A percentile compares a stretch with the other conserved stretches of the same genome.
phyloP scores from a whole-genome alignment of 1,140 invertebrate species.

The Solenopsis fugax region DNA sequence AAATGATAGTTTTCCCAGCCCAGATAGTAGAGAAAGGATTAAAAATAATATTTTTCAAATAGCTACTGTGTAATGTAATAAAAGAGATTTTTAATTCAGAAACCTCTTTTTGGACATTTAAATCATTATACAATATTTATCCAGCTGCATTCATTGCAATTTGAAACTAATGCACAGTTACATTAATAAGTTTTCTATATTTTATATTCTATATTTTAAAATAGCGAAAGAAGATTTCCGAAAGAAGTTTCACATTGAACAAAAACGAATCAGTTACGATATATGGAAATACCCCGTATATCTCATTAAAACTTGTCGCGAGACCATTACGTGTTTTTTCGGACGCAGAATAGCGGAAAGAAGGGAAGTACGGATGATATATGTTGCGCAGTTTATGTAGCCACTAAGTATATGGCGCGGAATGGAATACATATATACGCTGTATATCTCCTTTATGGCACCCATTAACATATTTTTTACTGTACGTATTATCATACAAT shows the following conservation, averaged over 20 bases:
- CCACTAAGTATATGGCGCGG: slow-evolving; percentile 82
- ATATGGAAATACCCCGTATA: slow-evolving; percentile 39
- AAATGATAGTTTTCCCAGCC: too few relatives aligned
- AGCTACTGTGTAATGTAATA: not conserved
- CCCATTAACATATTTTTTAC: slow-evolving; percentile 86
- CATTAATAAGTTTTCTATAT: not conserved
- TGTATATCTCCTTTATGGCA: slow-evolving; percentile 86
- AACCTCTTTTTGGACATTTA: not conserved
- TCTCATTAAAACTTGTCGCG: slow-evolving; percentile 59
- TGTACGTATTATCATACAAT: slow-evolving; percentile 85
- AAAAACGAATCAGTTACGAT: slow-evolving; percentile 8
- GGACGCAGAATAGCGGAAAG: slow-evolving; percentile 28
- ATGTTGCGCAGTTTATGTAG: slow-evolving; percentile 77
- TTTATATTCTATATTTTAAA: not conserved
- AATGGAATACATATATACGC: slow-evolving; percentile 83
- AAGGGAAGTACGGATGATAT: slow-evolving; percentile 22
- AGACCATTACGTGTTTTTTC: slow-evolving; percentile 55
- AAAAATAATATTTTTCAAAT: slow-evolving; percentile 1
- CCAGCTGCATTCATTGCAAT: not conserved
- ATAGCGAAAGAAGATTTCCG: not conserved
- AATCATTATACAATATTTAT: not conserved
- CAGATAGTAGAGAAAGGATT: too few relatives aligned
- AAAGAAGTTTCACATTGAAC: slow-evolving; percentile 1
- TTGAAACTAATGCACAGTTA: not conserved
- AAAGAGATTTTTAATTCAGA: not conserved